Conservation (phyloP, 2,888 invertebrate genomes). For the Steinernema scapterisci region DNA sequence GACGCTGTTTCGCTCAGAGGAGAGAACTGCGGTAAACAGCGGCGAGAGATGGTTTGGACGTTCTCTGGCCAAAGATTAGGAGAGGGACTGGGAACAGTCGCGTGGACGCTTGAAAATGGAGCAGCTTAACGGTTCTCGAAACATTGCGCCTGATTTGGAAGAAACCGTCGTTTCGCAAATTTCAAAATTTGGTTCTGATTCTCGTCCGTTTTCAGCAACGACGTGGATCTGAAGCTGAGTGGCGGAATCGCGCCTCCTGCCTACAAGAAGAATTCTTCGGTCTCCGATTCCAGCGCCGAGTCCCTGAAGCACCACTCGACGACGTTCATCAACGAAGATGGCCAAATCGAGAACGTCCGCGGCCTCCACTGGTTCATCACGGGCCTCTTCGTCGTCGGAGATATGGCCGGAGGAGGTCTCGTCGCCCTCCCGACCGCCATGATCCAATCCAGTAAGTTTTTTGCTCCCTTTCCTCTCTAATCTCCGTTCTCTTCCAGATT, state of each 20-base stretch:
- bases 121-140: too few species aligned
- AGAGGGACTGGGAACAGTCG: too few species aligned
- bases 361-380: constrained; percentile 47
- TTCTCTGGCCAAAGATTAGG: too few species aligned
- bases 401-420: constrained; percentile 64
- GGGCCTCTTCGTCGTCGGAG: constrained; percentile 55
- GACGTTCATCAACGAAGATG: neutral
- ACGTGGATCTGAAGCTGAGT: neutral
- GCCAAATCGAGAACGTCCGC: constrained; percentile 48
- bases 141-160: neutral
- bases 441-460: constrained; percentile 57
- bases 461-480: neutral
- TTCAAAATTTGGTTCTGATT: too few species aligned
- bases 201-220: neutral
- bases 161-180: neutral
- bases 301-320: neutral
- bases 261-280: neutral
- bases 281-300: neutral
- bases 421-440: constrained; percentile 63
- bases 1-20: too few species aligned
- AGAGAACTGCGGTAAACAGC: too few species aligned
- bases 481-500: constrained; percentile 38
- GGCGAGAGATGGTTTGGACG: too few species aligned
- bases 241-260: neutral
- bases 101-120: too few species aligned